A percentile compares a stretch with the other conserved stretches of the same genome.
Evolutionary conservation across 2,113 vertebrate genomes (phyloP).

Genomic region (Phycodurus eques): DNA sequence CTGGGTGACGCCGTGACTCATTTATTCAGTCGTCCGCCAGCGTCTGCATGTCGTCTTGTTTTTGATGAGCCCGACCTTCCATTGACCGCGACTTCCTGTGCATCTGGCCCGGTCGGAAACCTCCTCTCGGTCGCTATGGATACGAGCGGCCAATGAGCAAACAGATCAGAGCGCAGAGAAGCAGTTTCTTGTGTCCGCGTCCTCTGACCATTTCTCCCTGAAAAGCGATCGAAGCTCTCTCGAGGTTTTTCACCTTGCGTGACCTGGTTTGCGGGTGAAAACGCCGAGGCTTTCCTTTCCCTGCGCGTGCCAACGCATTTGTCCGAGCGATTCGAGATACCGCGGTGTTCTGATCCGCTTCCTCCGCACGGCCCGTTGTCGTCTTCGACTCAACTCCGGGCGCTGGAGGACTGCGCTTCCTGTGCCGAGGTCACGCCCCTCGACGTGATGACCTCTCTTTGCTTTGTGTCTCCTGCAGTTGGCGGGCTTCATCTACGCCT

Average conservation of each 20-base stretch:
- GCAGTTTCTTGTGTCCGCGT: not conserved
- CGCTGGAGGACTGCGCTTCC: slow-evolving; percentile 8
- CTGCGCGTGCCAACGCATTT: not conserved
- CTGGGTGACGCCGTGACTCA: slow-evolving; percentile 10
- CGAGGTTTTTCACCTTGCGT: not conserved
- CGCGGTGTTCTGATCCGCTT: slow-evolving; percentile 53
- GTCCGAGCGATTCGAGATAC: not conserved
- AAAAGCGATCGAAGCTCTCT: not conserved
- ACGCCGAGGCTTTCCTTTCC: not conserved
- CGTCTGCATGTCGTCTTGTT: slow-evolving; percentile 11
- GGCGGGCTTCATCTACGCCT: slow-evolving; percentile 97
- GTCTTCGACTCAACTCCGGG: slow-evolving; percentile 2
- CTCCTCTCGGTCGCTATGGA: slow-evolving; percentile 52
- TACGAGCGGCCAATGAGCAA: slow-evolving; percentile 50
- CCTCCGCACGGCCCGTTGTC: slow-evolving; percentile 44
- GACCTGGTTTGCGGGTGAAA: not conserved
- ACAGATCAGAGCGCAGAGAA: slow-evolving; percentile 44
- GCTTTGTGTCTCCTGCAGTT: slow-evolving; percentile 83
- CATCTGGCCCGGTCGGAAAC: slow-evolving; percentile 42
- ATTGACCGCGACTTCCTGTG: slow-evolving; percentile 35
- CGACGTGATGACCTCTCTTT: slow-evolving; percentile 4
- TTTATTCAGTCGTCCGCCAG: not conserved
- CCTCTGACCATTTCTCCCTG: not conserved
- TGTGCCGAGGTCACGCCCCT: not conserved
- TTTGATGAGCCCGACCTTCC: slow-evolving; percentile 46